phyloP scores from a whole-genome alignment of 2,113 vertebrate species.

The Oncorhynchus gorbuscha region DNA sequence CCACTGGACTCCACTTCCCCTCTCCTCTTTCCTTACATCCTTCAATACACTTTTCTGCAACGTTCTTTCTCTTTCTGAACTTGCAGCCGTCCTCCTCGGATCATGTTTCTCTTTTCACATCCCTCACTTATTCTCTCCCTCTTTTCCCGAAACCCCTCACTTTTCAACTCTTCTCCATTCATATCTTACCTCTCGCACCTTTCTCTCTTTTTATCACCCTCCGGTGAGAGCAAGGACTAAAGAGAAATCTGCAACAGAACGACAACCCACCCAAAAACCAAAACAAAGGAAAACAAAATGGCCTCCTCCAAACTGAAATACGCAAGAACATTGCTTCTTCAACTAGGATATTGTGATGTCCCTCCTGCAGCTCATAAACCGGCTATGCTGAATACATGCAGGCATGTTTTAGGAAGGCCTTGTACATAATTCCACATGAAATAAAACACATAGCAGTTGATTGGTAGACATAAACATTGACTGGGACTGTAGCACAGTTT shows the following conservation, averaged over 20 bases:
- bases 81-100: background rate
- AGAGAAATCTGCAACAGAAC: too few relatives aligned
- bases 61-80: background rate
- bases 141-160: background rate
- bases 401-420: slow-evolving; percentile 57
- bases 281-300: background rate
- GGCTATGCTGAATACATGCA: slow-evolving; percentile 27
- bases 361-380: slow-evolving; percentile 51
- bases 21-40: background rate
- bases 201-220: background rate
- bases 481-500: slow-evolving; percentile 64
- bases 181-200: background rate
- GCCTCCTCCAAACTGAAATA: too few relatives aligned
- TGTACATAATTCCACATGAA: slow-evolving; percentile 71
- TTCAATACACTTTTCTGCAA: too few relatives aligned
- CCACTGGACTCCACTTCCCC: background rate
- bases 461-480: slow-evolving; percentile 78
- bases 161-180: background rate
- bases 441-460: slow-evolving; percentile 76
- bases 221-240: background rate
- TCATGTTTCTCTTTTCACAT: too few relatives aligned
- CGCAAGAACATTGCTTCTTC: background rate
- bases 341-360: slow-evolving; percentile 39
- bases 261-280: background rate
- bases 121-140: background rate